phyloP scores from a whole-genome alignment of 1,140 invertebrate genomes.

The Drosophila gunungcola region DNA sequence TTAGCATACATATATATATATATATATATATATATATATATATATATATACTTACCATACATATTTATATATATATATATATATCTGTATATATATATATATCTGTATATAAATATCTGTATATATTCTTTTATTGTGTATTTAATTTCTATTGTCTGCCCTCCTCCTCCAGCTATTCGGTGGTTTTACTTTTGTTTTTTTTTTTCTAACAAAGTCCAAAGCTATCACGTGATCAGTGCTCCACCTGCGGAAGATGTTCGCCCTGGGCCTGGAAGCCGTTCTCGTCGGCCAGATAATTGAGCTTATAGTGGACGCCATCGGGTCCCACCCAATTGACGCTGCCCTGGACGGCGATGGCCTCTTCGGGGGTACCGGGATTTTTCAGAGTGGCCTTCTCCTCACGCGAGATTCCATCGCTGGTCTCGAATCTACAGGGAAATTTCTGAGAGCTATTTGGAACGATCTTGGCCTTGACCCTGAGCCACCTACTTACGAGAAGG shows the following conservation, averaged over 20 bases:
- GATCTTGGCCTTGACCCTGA: slow-evolving; percentile 8
- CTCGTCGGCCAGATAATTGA: slow-evolving; percentile 90
- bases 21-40: slow-evolving; percentile 33
- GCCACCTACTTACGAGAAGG: slow-evolving; percentile 84
- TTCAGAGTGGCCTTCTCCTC: slow-evolving; percentile 87
- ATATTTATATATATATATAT: slow-evolving; percentile 25
- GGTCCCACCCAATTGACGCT: slow-evolving; percentile 88
- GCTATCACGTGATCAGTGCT: slow-evolving; percentile 74
- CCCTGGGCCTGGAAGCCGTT: slow-evolving; percentile 90
- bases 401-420: slow-evolving; percentile 88
- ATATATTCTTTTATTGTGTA: slow-evolving; percentile 19
- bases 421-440: slow-evolving; percentile 86
- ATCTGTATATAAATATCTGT: too few relatives aligned
- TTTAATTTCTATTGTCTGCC: slow-evolving; percentile 40
- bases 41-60: too few relatives aligned
- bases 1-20: slow-evolving; percentile 1
- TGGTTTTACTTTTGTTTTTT: slow-evolving; percentile 23
- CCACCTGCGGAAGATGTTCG: slow-evolving; percentile 86
- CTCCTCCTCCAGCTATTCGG: slow-evolving; percentile 24
- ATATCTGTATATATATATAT: slow-evolving; percentile 12
- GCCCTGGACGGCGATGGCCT: slow-evolving; percentile 87
- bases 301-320: slow-evolving; percentile 88
- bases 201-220: slow-evolving; percentile 29
- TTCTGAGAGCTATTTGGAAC: background rate
- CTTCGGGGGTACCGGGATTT: slow-evolving; percentile 84